Evolutionary conservation across 23 tunicate species (phyloP).

Genomic region (Corella eumyota): DNA sequence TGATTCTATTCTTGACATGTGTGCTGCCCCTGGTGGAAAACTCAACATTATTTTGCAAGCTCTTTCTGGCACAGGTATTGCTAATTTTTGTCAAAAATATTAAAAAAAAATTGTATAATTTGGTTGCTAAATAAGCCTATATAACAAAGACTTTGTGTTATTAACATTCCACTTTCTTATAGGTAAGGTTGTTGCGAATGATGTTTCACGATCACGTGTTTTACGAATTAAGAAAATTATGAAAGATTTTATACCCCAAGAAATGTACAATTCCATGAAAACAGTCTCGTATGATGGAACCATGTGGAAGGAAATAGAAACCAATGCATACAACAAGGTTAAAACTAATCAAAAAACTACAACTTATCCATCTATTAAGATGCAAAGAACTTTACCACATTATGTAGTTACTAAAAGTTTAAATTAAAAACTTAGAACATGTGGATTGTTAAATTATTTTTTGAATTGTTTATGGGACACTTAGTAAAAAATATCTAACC

Average conservation of each 20-base stretch:
- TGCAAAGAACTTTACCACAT: too few species aligned
- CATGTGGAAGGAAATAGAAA: slow-evolving; percentile 27
- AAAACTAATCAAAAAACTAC: not conserved
- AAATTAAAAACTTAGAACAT: too few species aligned
- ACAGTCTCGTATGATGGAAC: slow-evolving; percentile 21
- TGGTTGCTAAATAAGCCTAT: not conserved
- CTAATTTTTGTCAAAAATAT: too few species aligned
- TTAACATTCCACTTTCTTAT: not conserved
- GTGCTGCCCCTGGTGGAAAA: slow-evolving; percentile 87
- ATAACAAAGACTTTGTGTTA: not conserved
- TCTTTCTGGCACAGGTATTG: slow-evolving; percentile 12
- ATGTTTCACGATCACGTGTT: slow-evolving; percentile 8
- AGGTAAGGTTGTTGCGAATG: slow-evolving; percentile 45
- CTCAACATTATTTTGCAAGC: slow-evolving; percentile 40
- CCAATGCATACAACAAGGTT: slow-evolving; percentile 36
- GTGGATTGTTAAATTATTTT: too few species aligned
- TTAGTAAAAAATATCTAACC: too few species aligned
- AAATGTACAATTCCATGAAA: slow-evolving; percentile 2
- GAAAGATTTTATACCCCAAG: slow-evolving; percentile 34
- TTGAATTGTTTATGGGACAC: too few species aligned
- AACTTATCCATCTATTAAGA: too few species aligned
- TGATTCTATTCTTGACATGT: slow-evolving; percentile 62
- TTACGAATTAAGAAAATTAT: slow-evolving; percentile 15
- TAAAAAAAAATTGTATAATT: too few species aligned
- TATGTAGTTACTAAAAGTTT: too few species aligned